These are phyloP conservation scores for Carollia perspicillata DNA, from an alignment of 2,113 vertebrate genomes.

Conservation along the genomic window DNA sequence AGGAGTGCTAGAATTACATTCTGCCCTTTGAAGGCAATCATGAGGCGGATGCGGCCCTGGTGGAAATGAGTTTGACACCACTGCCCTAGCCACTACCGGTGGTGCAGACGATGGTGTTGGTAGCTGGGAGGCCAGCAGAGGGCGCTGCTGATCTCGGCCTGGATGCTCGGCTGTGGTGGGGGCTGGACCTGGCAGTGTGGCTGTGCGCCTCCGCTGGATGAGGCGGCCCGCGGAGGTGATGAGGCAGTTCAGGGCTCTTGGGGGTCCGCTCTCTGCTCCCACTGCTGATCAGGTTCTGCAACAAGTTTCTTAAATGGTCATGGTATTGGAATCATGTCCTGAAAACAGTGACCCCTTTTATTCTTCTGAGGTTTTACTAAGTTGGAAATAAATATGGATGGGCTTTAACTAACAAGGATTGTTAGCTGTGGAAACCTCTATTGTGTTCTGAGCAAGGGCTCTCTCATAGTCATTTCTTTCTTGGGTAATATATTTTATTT, in stretches of 20 bases:
- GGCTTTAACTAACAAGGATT: not conserved
- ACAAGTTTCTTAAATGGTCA: not conserved
- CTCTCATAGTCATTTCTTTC: not conserved
- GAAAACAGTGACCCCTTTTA: not conserved
- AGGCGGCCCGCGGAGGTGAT: conserved; percentile 87
- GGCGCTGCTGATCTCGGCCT: conserved; percentile 12
- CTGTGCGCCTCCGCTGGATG: conserved; percentile 85
- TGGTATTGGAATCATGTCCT: not conserved
- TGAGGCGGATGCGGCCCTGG: too few relatives aligned
- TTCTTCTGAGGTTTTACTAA: not conserved
- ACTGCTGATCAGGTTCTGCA: conserved; percentile 90
- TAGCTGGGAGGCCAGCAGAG: not conserved
- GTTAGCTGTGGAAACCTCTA: not conserved
- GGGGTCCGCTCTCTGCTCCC: conserved; percentile 91
- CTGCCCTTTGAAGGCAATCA: too few relatives aligned
- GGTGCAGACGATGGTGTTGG: not conserved
- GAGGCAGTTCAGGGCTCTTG: conserved; percentile 91
- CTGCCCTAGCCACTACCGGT: not conserved
- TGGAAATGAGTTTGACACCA: too few relatives aligned
- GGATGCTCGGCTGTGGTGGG: not conserved
- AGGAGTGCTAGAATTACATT: too few relatives aligned
- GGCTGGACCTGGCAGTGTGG: not conserved
- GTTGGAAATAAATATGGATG: not conserved
- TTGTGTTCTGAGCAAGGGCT: not conserved
- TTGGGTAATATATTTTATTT: not conserved